A percentile compares a stretch with the other conserved stretches of the same genome.
Evolutionary conservation across 2,888 invertebrate genomes (phyloP).

Genomic region (Orchestes rusci): DNA sequence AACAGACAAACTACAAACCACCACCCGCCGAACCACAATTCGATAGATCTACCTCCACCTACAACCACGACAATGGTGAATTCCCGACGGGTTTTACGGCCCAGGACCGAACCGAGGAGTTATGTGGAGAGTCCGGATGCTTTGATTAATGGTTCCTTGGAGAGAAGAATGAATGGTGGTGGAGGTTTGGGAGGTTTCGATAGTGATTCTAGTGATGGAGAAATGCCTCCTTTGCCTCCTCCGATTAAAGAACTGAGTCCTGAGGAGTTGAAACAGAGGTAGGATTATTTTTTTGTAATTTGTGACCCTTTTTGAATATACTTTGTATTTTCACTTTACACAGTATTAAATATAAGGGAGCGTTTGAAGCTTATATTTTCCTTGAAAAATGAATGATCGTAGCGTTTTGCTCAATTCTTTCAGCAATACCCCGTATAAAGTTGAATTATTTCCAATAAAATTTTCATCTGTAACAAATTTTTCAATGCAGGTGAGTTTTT

Average conservation of each 20-base stretch:
- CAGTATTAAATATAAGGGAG: no score
- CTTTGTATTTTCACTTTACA: no score
- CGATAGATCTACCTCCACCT: background rate
- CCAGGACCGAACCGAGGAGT: slow-evolving; percentile 74
- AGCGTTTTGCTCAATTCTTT: no score
- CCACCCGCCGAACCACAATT: slow-evolving; percentile 4
- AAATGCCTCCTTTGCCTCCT: slow-evolving; percentile 58
- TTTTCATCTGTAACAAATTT: no score
- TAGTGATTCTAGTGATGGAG: slow-evolving; percentile 61
- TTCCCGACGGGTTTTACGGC: slow-evolving; percentile 64
- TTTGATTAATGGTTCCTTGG: slow-evolving; percentile 37
- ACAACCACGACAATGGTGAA: slow-evolving; percentile 18
- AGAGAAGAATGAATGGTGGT: slow-evolving; percentile 31
- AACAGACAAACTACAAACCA: slow-evolving; percentile 10
- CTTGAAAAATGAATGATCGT: no score
- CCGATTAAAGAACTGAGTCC: slow-evolving; percentile 57
- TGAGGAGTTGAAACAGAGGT: slow-evolving; percentile 41
- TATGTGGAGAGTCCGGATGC: slow-evolving; percentile 72
- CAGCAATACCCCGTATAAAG: no score
- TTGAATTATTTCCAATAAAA: no score
- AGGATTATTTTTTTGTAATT: slow-evolving; percentile 4
- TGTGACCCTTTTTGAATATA: background rate
- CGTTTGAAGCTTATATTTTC: no score
- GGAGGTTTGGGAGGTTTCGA: slow-evolving; percentile 46
- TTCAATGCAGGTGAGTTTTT: no score